Evolutionary conservation across 2,797 vertebrate genomes (phyloP).

Genomic region (Anguilla anguilla): DNA sequence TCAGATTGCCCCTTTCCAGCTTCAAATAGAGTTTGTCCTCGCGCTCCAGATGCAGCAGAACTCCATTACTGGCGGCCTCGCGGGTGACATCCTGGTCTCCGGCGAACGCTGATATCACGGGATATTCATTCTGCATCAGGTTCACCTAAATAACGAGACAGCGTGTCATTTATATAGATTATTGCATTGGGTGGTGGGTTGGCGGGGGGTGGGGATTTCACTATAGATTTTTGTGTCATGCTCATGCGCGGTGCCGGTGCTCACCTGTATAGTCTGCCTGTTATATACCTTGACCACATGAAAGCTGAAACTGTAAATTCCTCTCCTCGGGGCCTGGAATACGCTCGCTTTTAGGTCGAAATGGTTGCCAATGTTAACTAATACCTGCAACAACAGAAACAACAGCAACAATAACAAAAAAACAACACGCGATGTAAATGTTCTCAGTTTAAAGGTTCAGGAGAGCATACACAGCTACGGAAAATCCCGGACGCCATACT

Average conservation of each 20-base stretch:
- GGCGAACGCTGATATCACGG: constrained; percentile 87
- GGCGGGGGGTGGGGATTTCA: not conserved
- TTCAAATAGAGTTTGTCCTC: constrained; percentile 87
- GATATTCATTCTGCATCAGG: constrained; percentile 87
- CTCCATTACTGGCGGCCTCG: constrained; percentile 87
- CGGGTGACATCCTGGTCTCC: constrained; percentile 88
- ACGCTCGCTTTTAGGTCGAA: constrained; percentile 85
- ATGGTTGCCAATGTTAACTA: constrained; percentile 87
- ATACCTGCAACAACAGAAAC: constrained; percentile 71
- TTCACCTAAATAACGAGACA: constrained; percentile 74
- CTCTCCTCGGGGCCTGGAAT: constrained; percentile 84
- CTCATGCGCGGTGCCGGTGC: constrained; percentile 41
- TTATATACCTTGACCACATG: constrained; percentile 90
- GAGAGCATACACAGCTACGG: not conserved
- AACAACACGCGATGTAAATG: not conserved
- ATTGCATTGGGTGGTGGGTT: not conserved
- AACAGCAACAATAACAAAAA: not conserved
- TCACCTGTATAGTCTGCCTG: constrained; percentile 87
- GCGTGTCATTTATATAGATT: not conserved
- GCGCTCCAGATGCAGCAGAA: constrained; percentile 84
- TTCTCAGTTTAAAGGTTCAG: not conserved
- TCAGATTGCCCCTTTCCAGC: constrained; percentile 86
- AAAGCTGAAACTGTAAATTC: constrained; percentile 90
- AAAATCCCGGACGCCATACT: no score
- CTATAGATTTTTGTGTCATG: not conserved